Conservation (phyloP, 2,113 vertebrate genomes). For the Corvus moneduloides region DNA sequence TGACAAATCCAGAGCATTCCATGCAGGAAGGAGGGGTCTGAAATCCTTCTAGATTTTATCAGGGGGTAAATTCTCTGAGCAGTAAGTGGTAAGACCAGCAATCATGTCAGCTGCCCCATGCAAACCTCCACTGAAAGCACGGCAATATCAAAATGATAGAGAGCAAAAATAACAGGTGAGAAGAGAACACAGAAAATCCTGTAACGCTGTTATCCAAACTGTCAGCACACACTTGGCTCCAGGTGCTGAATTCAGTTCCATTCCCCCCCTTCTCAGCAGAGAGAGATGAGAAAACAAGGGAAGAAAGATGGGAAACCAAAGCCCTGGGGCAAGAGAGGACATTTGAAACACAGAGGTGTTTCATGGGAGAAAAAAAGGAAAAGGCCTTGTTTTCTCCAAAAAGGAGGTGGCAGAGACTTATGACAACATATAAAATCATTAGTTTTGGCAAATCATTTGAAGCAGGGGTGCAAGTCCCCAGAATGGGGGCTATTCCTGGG, state of each 20-base stretch:
- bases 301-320: neutral
- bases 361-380: neutral
- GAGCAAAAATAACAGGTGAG: neutral
- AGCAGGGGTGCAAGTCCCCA: neutral
- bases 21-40: neutral
- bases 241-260: neutral
- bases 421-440: neutral
- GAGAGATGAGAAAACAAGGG: neutral
- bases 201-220: neutral
- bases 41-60: neutral
- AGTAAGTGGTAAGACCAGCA: neutral
- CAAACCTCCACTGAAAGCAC: neutral
- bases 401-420: neutral
- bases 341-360: neutral
- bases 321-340: neutral
- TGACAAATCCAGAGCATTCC: neutral
- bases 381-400: neutral
- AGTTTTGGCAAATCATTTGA: neutral
- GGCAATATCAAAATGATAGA: neutral
- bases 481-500: accelerated
- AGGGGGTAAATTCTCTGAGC: neutral
- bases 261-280: neutral
- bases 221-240: neutral
- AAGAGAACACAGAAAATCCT: neutral
- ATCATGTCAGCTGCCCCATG: neutral